These are phyloP conservation scores for Catalaphyllia jardinei DNA, from an alignment of 64 coral and sea anemone genomes.

Conservation along the genomic window DNA sequence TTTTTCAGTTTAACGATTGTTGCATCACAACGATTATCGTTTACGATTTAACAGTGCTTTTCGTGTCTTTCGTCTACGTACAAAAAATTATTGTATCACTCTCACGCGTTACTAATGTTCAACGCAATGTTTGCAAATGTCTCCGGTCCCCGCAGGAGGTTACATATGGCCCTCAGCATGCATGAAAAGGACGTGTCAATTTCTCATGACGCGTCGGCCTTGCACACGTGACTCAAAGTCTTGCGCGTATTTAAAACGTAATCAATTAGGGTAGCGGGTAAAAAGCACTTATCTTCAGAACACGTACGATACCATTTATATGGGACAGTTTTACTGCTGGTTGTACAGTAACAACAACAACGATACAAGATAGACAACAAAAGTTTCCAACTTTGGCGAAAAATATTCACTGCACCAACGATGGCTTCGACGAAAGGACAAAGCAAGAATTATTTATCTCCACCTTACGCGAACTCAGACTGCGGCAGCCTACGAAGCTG, in stretches of 20 bases:
- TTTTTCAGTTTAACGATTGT: no score
- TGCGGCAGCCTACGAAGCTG: neutral
- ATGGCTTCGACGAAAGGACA: neutral
- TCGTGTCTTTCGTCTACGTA: no score
- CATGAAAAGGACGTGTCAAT: neutral
- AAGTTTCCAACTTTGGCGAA: slow-evolving; percentile 26
- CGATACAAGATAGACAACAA: neutral
- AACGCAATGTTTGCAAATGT: no score
- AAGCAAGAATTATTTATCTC: slow-evolving; percentile 21
- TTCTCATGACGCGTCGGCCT: neutral
- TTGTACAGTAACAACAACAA: neutral
- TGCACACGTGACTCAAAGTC: neutral
- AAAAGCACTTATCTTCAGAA: neutral
- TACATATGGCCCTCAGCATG: no score
- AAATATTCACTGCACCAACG: neutral
- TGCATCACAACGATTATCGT: no score
- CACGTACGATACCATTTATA: neutral
- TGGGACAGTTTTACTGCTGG: neutral
- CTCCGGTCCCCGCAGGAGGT: no score
- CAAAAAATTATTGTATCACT: no score
- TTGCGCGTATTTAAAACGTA: neutral
- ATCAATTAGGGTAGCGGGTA: neutral
- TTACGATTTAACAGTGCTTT: no score
- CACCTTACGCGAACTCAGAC: neutral
- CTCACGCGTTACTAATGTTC: no score